Percentiles rank a stretch among this genome's conserved stretches.
Evolutionary conservation across 1,140 invertebrate genomes (phyloP).

Genomic region (Pomacea maculata): DNA sequence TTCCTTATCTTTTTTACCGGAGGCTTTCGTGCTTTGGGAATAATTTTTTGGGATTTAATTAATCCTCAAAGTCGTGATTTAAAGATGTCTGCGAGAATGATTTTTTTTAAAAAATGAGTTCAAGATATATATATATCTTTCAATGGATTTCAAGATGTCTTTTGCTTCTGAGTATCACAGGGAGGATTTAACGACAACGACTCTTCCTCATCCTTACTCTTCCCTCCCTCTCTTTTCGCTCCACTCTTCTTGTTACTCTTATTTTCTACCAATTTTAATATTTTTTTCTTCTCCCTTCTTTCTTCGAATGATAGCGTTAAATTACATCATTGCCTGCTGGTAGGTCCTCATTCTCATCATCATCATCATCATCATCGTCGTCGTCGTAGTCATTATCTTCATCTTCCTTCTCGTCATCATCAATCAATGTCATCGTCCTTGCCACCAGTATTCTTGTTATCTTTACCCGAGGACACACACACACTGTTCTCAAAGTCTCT

Average conservation of each 20-base stretch:
- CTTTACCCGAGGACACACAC: background rate
- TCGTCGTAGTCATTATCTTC: background rate
- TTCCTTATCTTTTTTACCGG: background rate
- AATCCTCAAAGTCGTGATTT: background rate
- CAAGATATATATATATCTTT: background rate
- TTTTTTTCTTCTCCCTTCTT: background rate
- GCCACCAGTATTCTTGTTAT: background rate
- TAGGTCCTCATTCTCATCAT: background rate
- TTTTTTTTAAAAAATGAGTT: conserved; percentile 12
- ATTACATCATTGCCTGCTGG: background rate
- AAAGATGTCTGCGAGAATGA: background rate
- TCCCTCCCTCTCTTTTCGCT: too few species aligned
- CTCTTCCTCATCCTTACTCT: too few species aligned
- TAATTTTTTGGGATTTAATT: too few species aligned
- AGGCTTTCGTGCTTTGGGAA: background rate
- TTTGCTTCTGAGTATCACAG: background rate
- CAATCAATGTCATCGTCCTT: background rate
- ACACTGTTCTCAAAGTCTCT: background rate
- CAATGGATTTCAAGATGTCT: too few species aligned
- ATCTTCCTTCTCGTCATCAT: background rate
- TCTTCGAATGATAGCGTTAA: background rate
- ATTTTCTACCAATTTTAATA: background rate
- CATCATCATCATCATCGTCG: background rate
- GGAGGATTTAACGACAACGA: too few species aligned
- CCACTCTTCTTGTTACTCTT: background rate